Conservation (phyloP, 2,797 vertebrate species). For the Onychomys leucogaster region DNA sequence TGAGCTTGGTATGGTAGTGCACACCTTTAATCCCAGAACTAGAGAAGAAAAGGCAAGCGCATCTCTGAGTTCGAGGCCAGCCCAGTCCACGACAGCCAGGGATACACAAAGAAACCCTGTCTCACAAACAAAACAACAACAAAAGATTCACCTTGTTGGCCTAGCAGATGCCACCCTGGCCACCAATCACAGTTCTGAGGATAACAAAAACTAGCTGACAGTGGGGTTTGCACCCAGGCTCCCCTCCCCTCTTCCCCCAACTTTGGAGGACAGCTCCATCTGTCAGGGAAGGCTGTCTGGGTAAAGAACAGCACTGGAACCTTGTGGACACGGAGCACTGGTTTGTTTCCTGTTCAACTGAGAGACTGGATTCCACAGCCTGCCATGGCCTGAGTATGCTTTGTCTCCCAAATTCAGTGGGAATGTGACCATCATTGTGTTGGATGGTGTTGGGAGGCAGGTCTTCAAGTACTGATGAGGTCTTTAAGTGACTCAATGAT, state of each 20-base stretch:
- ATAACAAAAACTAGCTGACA: background rate
- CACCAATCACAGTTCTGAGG: background rate
- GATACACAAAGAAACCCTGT: background rate
- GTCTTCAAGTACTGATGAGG: background rate
- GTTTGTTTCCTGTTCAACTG: background rate
- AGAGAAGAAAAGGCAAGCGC: background rate
- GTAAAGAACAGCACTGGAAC: too few relatives aligned
- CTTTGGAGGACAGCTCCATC: too few relatives aligned
- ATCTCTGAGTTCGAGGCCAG: background rate
- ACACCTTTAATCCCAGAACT: background rate
- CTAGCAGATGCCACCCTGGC: too few relatives aligned
- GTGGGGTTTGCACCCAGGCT: background rate
- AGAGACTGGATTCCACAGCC: background rate
- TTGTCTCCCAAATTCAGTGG: background rate
- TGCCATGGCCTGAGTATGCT: background rate
- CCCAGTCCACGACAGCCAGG: background rate
- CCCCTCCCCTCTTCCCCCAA: background rate
- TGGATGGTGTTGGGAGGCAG: background rate
- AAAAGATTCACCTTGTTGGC: background rate
- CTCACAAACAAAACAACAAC: background rate
- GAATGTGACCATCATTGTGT: background rate
- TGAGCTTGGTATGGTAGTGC: background rate
- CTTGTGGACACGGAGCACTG: background rate
- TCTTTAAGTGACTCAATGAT: background rate
- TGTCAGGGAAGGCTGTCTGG: background rate